Evolutionary conservation across 2,113 vertebrate species (phyloP), one percentile per base, ranked within the genome.

Genomic region (Gavialis gangeticus): DNA sequence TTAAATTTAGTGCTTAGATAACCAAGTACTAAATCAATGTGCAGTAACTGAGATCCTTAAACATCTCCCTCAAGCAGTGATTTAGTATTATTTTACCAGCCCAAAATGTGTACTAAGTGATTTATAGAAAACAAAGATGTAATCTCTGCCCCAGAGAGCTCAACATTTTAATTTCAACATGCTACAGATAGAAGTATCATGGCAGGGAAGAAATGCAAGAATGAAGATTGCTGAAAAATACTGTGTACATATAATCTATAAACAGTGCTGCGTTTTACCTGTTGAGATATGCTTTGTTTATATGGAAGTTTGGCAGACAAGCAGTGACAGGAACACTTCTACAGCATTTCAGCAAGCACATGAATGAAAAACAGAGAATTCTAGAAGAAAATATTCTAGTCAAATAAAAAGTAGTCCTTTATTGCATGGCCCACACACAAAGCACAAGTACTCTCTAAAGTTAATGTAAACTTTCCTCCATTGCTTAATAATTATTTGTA

Each of bases 401-500:
- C 66, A 56, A 59, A 21, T 58, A 79, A 69, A 21, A 88, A 56
- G 64, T 3, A 85, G 21, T 12, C 30, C 1, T 1, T 75, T 88
- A 55, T 54, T 37, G 64, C 24, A 37, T 4, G 59, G 27, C 9
- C 88, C 28, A 90, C 22, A 55, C 24, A 15, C 37, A 81, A 82
- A 76, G 56, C 22, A 60, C 10, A 56, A 25, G 6, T 75, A 25
- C 30, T 21, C 6, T 77, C 57, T 86, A 78, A 87, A 79, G 5
- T 37, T 80, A 79, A 34, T 12, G 4, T 3, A 87, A 69, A 19
- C 85, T 80, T 86, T 87, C 5, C 24, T 91, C 63, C n/a, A 89
- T 84, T 87, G 12, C 17, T 37, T 90, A 75, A 82, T 12, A 94
- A 81, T 77, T 90, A 73, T 79, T 88, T 93, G 24, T 75, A 83